Percentiles rank a stretch among this genome's conserved stretches.
These are phyloP conservation scores for Petrocephalus microphthalmus DNA, from an alignment of 2,113 vertebrate genomes.

Conservation along the genomic window DNA sequence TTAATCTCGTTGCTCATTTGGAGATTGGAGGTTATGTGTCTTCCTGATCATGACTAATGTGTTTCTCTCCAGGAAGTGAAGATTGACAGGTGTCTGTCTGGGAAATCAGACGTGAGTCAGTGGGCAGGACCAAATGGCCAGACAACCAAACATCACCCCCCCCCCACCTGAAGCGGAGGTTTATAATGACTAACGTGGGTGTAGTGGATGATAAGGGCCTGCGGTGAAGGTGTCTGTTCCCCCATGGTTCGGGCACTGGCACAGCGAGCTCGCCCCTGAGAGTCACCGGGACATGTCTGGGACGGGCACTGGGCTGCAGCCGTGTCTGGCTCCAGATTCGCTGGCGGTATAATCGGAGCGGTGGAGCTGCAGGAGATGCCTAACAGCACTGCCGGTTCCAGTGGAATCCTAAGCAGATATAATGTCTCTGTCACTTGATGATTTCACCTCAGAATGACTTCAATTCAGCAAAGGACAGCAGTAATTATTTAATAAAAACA, in stretches of 20 bases:
- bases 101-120: neutral
- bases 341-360: neutral
- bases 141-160: neutral
- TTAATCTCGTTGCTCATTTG: neutral
- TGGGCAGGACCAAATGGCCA: neutral
- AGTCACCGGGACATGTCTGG: neutral
- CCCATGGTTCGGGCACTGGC: neutral
- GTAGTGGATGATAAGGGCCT: neutral
- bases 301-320: neutral
- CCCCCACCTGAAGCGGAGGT: neutral
- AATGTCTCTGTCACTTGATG: neutral
- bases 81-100: conserved; percentile 41
- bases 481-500: neutral
- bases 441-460: neutral
- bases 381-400: too few species aligned
- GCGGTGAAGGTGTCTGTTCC: neutral
- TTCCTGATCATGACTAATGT: conserved; percentile 11
- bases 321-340: neutral
- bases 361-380: neutral
- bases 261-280: neutral
- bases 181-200: neutral
- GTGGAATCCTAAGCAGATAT: neutral
- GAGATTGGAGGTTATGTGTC: conserved; percentile 28
- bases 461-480: neutral
- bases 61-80: conserved; percentile 17